Evolutionary conservation across 2,888 invertebrate species (phyloP).

Genomic region (Bombyx huttoni): DNA sequence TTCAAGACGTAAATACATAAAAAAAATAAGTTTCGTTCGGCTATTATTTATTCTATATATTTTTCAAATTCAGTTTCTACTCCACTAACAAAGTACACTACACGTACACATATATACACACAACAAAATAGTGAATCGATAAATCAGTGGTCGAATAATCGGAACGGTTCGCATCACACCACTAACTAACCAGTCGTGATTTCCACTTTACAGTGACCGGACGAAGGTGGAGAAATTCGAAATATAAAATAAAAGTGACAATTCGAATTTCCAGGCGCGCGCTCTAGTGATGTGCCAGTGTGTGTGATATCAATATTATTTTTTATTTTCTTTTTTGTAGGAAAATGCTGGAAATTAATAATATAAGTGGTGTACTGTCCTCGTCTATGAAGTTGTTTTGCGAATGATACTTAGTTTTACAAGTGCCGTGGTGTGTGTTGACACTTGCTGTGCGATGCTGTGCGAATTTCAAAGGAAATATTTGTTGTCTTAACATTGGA

Average conservation of each 20-base stretch:
- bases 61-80: slow-evolving; percentile 6
- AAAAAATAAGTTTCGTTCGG: neutral
- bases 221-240: slow-evolving; percentile 64
- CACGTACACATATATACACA: slow-evolving; percentile 16
- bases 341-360: slow-evolving; percentile 71
- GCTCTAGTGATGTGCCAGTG: slow-evolving; percentile 56
- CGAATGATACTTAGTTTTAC: slow-evolving; percentile 67
- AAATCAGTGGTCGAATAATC: slow-evolving; percentile 35
- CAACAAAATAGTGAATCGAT: slow-evolving; percentile 41
- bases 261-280: slow-evolving; percentile 23
- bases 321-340: slow-evolving; percentile 68
- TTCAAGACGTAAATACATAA: neutral
- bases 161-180: slow-evolving; percentile 31
- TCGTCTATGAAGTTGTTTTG: slow-evolving; percentile 69
- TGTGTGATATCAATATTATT: slow-evolving; percentile 33
- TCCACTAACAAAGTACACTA: slow-evolving; percentile 3
- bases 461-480: slow-evolving; percentile 35
- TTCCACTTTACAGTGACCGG: slow-evolving; percentile 70
- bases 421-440: slow-evolving; percentile 63
- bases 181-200: slow-evolving; percentile 68
- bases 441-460: slow-evolving; percentile 55
- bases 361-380: slow-evolving; percentile 69
- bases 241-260: slow-evolving; percentile 44
- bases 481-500: slow-evolving; percentile 21
- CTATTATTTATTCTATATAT: neutral